Conservation (phyloP, 2,888 invertebrate genomes). For the Tethea ocularis region DNA sequence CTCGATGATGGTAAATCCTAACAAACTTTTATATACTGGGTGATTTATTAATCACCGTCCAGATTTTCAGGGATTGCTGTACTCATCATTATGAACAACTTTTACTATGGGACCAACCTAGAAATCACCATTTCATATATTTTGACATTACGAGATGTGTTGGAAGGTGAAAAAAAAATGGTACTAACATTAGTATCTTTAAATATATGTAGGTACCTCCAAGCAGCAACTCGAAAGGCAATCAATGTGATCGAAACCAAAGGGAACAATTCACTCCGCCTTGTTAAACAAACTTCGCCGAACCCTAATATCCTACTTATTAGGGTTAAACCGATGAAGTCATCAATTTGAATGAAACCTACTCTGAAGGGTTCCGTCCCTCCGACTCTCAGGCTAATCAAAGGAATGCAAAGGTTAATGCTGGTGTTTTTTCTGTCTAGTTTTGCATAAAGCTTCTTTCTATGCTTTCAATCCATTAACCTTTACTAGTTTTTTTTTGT, state of each 20-base stretch:
- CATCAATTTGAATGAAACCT: slow-evolving; percentile 73
- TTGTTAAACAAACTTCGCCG: slow-evolving; percentile 62
- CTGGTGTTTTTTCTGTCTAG: slow-evolving; percentile 30
- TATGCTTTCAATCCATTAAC: neutral
- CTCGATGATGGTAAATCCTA: no score
- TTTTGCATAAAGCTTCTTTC: neutral
- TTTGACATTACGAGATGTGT: no score
- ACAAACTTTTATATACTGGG: no score
- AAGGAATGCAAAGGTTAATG: slow-evolving; percentile 56
- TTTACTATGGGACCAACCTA: no score
- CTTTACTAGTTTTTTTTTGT: no score
- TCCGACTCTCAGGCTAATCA: slow-evolving; percentile 61
- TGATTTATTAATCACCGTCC: no score
- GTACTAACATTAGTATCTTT: no score
- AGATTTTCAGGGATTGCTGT: no score
- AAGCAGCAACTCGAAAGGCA: neutral
- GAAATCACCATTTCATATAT: no score
- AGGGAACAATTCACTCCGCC: slow-evolving; percentile 60
- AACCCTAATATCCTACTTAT: slow-evolving; percentile 65
- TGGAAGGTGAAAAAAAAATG: no score
- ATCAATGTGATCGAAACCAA: slow-evolving; percentile 37
- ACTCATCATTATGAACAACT: no score
- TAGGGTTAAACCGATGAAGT: slow-evolving; percentile 75
- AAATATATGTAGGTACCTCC: no score
- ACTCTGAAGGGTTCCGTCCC: slow-evolving; percentile 46